Conservation (phyloP, 2,888 invertebrate species). For the Apamea epomidion region DNA sequence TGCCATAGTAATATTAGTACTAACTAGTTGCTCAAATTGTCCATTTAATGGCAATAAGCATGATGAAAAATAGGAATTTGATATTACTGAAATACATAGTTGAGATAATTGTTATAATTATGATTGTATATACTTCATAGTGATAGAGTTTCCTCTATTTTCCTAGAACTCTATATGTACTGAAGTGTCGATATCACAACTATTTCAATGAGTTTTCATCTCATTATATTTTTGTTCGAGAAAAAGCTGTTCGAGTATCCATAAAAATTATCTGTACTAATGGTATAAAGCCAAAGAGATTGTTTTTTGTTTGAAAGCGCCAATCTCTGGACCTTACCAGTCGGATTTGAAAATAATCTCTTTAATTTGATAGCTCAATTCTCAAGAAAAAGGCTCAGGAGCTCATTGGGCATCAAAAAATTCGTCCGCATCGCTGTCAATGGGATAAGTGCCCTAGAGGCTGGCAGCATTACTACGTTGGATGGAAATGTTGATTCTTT, state of each 20-base stretch:
- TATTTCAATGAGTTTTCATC: conserved; percentile 4
- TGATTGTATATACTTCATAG: conserved; percentile 47
- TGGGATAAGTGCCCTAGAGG: too few species aligned
- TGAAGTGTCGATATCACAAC: not conserved
- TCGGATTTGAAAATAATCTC: not conserved
- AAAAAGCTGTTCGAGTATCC: not conserved
- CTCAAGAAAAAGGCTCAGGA: not conserved
- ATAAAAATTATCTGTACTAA: not conserved
- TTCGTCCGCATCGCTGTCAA: too few species aligned
- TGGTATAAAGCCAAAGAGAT: not conserved
- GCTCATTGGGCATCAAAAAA: too few species aligned
- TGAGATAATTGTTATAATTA: conserved; percentile 41
- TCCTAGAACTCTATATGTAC: conserved; percentile 6
- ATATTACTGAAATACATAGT: conserved; percentile 33
- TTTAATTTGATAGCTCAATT: not conserved
- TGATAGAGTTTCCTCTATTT: conserved; percentile 34
- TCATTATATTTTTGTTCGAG: not conserved
- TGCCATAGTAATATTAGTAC: conserved; percentile 14
- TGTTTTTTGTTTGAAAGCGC: too few species aligned
- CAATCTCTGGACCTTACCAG: too few species aligned
- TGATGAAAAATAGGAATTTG: conserved; percentile 40
- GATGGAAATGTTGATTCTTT: too few species aligned
- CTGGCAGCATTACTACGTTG: too few species aligned
- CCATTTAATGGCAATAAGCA: conserved; percentile 73
- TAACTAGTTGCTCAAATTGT: conserved; percentile 74